Evolutionary conservation across 2,797 vertebrate species (phyloP), one percentile per base, ranked within the genome.

Genomic region (Caiman crocodilus): DNA sequence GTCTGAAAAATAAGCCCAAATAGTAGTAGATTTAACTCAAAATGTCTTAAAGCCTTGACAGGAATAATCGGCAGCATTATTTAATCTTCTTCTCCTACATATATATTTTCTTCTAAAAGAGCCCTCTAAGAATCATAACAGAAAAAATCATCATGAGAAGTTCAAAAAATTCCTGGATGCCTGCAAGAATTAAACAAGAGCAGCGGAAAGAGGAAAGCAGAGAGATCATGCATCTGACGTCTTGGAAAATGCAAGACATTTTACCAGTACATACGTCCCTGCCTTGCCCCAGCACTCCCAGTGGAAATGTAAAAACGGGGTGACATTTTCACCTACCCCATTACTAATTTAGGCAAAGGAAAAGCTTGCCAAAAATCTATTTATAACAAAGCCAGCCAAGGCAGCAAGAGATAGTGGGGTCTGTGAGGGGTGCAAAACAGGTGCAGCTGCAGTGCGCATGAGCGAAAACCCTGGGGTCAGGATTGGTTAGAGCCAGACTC

Each of bases 291-390:
- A 67, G 71, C 20, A 10, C 50, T 59, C 84, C 63, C 63, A 5
- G 9, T 76, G 76, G 90, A 64, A 21, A 8, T 26, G 64, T 6
- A 26, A 25, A 69, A 61, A 55, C 42, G 32, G 86, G 88, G 59
- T 94, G 96, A 97, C 97, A 96, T 95, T 95, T 95, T 79, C 85
- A 82, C 83, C 85, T 90, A 23, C 59, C 91, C 92, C 67, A 63
- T 97, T 95, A 90, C 98, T 98, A 97, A 98, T 97, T 98, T 97
- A 97, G 98, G 98, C 94, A 96, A 97, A 97, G 96, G 89, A 42
- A 84, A 15, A 15, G 35, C 18, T 21, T 57, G 87, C 95, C 90
- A 82, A 57, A 57, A 35, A 79, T 77, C 88, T 98, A 98, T 98
- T 97, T 97, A 95, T 91, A 96, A 90, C 9, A 0, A 0, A 16